Base-by-base conservation (phyloP, 2,888 invertebrate species). In the Patella pellucida region DNA sequence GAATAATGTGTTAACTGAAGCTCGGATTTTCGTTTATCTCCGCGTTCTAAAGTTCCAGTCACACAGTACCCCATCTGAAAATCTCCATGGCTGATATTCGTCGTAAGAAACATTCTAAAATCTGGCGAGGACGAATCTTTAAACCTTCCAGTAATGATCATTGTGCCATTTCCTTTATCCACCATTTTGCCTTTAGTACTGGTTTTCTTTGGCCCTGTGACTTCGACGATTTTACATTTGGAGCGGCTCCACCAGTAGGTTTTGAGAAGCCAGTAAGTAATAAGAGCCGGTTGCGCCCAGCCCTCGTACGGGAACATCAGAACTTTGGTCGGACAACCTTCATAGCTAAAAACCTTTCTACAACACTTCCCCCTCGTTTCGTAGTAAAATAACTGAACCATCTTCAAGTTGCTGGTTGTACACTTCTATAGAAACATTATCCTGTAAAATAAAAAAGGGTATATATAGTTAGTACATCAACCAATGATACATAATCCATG, bases 11-110 rank as follows among this genome's bases (percentile, higher is more conserved):
- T 96, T 92, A 95, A 94, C 91, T 96, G 95, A 91, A 95, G 95
- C 88, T 93, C 93, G 91, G 95, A 95, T 84, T 94, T 94, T 88
- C 94, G 94, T 83, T 94, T 94, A 74, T 87, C 81, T 84, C 96
- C 96, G 23, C 96, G 93, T 90, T 96, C 96, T 87, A 96, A 92
- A 15, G 95, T 95, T 15, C 96, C 96, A 1, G 96, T 96, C 94
- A 96, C 95, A 88, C 95, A 95, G 93, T 96, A 96, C 72, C 96
- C 96, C 94, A 95, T 95, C 92, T 96, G 95, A 93, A 95, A 96
- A 92, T 96, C 96, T 72, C 95, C 94, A 87, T 95, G 94, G 70
- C 95, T 95, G 86, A 96, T 95, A 91, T 95, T 95, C 78, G 95
- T 95, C 78, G 95, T 96, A 89, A 96, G 93, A 91, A 94, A 94